Evolutionary conservation across 2,888 invertebrate species (phyloP).

Genomic region (Athrips mouffetella): DNA sequence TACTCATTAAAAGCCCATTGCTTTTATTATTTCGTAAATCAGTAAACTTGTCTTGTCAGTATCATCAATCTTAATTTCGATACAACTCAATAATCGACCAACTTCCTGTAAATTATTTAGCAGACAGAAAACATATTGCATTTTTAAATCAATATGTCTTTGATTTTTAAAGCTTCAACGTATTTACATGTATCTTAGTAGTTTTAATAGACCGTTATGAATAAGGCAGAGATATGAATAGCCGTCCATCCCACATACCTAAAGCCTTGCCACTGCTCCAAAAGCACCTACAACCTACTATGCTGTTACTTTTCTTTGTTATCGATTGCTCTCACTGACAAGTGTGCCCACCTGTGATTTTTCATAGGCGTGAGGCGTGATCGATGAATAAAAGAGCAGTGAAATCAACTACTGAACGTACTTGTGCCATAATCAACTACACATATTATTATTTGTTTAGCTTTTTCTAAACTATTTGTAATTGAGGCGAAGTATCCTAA

Average conservation of each 20-base stretch:
- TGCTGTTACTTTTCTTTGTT: slow-evolving; percentile 7
- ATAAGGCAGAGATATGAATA: slow-evolving; percentile 12
- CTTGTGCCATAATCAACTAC: too few species aligned
- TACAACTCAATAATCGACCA: too few species aligned
- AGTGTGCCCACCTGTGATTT: slow-evolving; percentile 19
- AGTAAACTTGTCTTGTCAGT: neutral
- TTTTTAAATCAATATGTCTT: too few species aligned
- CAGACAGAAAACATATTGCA: too few species aligned
- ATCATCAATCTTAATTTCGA: neutral
- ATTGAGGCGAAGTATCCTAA: too few species aligned
- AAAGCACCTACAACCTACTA: slow-evolving; percentile 3
- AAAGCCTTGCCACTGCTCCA: neutral
- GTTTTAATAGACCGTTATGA: slow-evolving; percentile 21
- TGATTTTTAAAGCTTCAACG: too few species aligned
- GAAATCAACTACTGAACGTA: too few species aligned
- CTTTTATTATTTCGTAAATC: neutral
- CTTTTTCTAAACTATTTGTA: too few species aligned
- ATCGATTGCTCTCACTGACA: slow-evolving; percentile 5
- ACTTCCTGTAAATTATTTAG: neutral
- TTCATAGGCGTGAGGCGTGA: neutral
- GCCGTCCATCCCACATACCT: slow-evolving; percentile 6
- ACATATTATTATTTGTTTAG: too few species aligned
- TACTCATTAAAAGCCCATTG: slow-evolving; percentile 5
- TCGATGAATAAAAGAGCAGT: neutral
- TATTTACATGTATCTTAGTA: slow-evolving; percentile 1